Evolutionary conservation across 2,888 invertebrate species (phyloP), one percentile per base, ranked within the genome.

Genomic region (Amaurobius ferox): DNA sequence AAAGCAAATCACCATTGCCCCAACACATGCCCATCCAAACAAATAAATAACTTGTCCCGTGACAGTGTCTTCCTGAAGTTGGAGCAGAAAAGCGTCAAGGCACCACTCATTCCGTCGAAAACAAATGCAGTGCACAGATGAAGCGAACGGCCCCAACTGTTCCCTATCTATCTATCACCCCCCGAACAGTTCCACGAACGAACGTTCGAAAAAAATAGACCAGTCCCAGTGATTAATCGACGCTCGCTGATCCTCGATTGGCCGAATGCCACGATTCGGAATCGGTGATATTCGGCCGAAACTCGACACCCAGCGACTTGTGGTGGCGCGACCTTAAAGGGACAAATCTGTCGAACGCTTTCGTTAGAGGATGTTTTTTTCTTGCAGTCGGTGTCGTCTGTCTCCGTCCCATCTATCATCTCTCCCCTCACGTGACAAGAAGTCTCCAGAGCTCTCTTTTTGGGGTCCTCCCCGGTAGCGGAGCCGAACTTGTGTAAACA

Each of bases 291-390:
- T 77, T 77, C 66, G 72, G 32, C 23, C 55, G 83, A 72, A 85
- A 85, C 55, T 32, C 77, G 83, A 85, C 71, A 85, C 83, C 83
- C 48, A 13, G 30, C 62, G 77, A 39, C 40, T 62, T 23, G 68
- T 29, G 48, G 40, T 74, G 62, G 39, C 74, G 61, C 76, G 81
- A 83, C 76, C 77, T 85, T 77, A 85, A 85, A 77, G 72, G 83
- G 83, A 77, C 83, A 85, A 85, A 77, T 85, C 83, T 77, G 83
- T 77, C 77, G 77, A 83, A 83, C 77, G 66, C 68, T 81, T 74
- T 23, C 62, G 81, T 55, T 55, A 55, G 81, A 55, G 55, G 70
- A 39, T 55, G 44, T 64, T 76, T 70, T 71, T 73, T 68, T 40
- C 19, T 32, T 39, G 26, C 30, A 16, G 66, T 55, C 64, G 66